Base-by-base conservation (phyloP, 2,888 invertebrate species). In the Phengaris arion region DNA sequence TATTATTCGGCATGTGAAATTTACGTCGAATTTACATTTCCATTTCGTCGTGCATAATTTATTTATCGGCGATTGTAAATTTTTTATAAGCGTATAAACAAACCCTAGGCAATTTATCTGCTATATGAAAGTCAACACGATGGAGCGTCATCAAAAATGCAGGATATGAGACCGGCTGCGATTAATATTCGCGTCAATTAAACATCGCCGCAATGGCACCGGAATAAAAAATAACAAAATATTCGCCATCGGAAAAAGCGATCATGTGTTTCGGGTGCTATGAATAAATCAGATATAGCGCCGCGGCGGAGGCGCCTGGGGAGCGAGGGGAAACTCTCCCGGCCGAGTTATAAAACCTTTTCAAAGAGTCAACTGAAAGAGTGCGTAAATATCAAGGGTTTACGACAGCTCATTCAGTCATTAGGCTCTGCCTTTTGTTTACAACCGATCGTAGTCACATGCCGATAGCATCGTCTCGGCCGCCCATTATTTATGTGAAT, bases 401-500 rank as follows among this genome's bases (percentile, higher is more conserved):
- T 91, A 92, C 90, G 92, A 91, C 82, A 85, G 85, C 89, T 91
- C 89, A 91, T 92, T 91, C 90, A 91, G 90, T 92, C 90, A 92
- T 92, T 92, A 92, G 89, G 87, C 84, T 81, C 82, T 84, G 85
- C 82, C 89, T 88, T 89, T 91, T 91, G 91, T 92, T 91, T 91
- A 91, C 86, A 89, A 90, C 90, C 87, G 84, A 86, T 84, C 87
- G 87, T 87, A 86, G 88, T 87, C 87, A 84, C 82, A 75, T 81
- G 76, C 78, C 85, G 92, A 92, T 92, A 92, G 88, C 85, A 92
- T 92, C 91, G 85, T 85, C 85, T 84, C 85, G 85, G 81, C 85
- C 87, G 83, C 86, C 89, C 89, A 92, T 92, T 92, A 90, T 91
- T 92, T 92, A 93, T 92, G 91, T 90, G 89, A 92, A 90, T 89